These are phyloP conservation scores for Ceratosolen solmsi DNA, from an alignment of 1,140 invertebrate genomes.

Conservation along the genomic window DNA sequence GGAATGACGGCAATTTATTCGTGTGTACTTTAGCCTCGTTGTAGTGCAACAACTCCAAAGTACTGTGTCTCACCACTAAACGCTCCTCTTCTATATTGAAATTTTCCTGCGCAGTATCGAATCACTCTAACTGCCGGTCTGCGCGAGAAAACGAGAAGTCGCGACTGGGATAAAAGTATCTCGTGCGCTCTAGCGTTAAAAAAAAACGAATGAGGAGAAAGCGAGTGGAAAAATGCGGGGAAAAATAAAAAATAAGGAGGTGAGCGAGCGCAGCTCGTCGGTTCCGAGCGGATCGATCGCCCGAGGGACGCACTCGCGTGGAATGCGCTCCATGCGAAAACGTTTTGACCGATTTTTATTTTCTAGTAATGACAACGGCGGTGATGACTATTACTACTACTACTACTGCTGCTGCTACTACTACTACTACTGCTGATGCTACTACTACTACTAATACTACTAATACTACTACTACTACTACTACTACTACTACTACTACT, in stretches of 20 bases:
- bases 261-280: not conserved
- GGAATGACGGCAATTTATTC: constrained; percentile 10
- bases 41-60: not conserved
- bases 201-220: too few relatives aligned
- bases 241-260: not conserved
- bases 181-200: not conserved
- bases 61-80: not conserved
- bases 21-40: not conserved
- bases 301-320: not conserved
- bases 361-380: not conserved
- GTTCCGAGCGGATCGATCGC: not conserved
- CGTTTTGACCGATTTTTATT: not conserved
- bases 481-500: too few relatives aligned
- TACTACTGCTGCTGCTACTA: too few relatives aligned
- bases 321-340: not conserved
- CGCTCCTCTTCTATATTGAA: not conserved
- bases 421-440: too few relatives aligned
- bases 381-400: not conserved
- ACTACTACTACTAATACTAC: too few relatives aligned
- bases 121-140: constrained; percentile 10
- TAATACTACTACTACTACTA: too few relatives aligned
- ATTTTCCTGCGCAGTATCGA: not conserved
- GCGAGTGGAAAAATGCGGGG: too few relatives aligned
- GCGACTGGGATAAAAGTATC: not conserved
- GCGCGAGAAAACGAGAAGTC: not conserved